These are phyloP conservation scores for Sebastes itinus DNA, from an alignment of 2,797 vertebrate species.

Conservation along the genomic window DNA sequence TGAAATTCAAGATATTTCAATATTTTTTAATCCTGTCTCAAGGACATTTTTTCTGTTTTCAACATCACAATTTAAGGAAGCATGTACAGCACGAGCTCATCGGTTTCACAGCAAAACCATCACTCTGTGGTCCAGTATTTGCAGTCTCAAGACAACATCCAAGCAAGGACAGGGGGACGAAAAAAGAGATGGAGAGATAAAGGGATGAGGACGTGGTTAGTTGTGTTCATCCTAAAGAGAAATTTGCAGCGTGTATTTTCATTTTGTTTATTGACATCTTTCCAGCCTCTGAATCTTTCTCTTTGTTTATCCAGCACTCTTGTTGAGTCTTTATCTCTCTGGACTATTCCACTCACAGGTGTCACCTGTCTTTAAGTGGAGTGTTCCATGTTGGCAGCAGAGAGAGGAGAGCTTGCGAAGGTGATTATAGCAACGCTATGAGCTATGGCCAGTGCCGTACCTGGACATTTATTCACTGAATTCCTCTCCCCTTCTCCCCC, in stretches of 20 bases:
- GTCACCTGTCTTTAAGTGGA: background rate
- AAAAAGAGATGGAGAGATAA: background rate
- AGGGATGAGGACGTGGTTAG: background rate
- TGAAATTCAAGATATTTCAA: background rate
- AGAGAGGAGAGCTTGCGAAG: constrained; percentile 42
- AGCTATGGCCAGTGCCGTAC: constrained; percentile 65
- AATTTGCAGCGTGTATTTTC: background rate
- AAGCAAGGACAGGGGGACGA: background rate
- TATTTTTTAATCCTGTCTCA: background rate
- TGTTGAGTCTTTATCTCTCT: constrained; percentile 10
- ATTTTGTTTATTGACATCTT: background rate
- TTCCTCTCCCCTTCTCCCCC: constrained; percentile 45
- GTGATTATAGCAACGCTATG: constrained; percentile 67
- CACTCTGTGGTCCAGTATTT: background rate
- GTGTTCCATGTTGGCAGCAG: constrained; percentile 20
- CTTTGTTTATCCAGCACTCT: background rate
- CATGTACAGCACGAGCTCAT: background rate
- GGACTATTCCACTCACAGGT: background rate
- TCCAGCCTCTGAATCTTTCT: background rate
- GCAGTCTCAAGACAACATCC: background rate
- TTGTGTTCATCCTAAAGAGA: background rate
- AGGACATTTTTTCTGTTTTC: background rate
- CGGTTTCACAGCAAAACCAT: background rate
- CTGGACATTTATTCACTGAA: constrained; percentile 53
- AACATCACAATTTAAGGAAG: background rate